phyloP scores from a whole-genome alignment of 2,888 invertebrate species.

The Cotesia congregata region DNA sequence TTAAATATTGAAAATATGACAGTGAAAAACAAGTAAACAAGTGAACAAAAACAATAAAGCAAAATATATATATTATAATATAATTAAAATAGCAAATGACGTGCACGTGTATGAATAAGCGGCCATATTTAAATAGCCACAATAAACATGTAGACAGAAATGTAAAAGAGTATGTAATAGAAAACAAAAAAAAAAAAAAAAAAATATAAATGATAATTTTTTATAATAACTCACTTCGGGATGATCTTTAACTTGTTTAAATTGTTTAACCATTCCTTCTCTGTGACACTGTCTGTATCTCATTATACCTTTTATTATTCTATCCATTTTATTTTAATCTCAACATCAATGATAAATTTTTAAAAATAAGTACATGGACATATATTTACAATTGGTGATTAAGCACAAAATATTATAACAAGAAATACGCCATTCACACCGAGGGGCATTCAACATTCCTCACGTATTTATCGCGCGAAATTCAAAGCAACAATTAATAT shows the following conservation, averaged over 20 bases:
- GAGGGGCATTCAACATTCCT: background rate
- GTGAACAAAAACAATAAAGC: background rate
- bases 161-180: background rate
- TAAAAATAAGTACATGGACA: slow-evolving; percentile 15
- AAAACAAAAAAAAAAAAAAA: background rate
- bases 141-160: no score
- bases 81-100: background rate
- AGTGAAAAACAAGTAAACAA: background rate
- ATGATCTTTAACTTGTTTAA: slow-evolving; percentile 89
- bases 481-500: background rate
- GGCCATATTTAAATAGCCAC: slow-evolving; percentile 16
- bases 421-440: slow-evolving; percentile 32
- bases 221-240: slow-evolving; percentile 79
- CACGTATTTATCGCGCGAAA: slow-evolving; percentile 1
- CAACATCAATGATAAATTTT: background rate
- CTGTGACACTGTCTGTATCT: slow-evolving; percentile 86
- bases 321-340: slow-evolving; percentile 77
- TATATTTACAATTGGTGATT: slow-evolving; percentile 19
- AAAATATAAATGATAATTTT: slow-evolving; percentile 15
- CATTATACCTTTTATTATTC: slow-evolving; percentile 91
- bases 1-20: no score
- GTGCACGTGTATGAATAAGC: slow-evolving; percentile 20
- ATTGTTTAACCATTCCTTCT: slow-evolving; percentile 92
- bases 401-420: slow-evolving; percentile 28
- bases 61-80: background rate